Evolutionary conservation across 2,888 invertebrate species (phyloP).

Genomic region (Chloroclysta siterata): DNA sequence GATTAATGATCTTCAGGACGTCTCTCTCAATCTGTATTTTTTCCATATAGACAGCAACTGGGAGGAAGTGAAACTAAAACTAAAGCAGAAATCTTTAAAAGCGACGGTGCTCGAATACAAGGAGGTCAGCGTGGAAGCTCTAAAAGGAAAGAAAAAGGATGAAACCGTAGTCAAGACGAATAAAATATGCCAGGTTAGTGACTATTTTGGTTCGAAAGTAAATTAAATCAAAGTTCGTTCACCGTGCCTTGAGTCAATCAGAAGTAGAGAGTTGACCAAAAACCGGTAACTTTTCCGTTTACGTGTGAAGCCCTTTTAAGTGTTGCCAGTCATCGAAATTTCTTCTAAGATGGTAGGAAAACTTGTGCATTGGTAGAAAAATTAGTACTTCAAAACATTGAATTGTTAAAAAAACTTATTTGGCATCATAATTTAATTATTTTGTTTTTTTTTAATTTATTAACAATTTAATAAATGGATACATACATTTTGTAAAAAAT

Average conservation of each 20-base stretch:
- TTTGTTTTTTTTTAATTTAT: too few relatives aligned
- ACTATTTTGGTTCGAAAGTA: not conserved
- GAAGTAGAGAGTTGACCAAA: not conserved
- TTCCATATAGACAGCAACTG: constrained; percentile 66
- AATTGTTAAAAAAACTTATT: too few relatives aligned
- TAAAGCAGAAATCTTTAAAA: constrained; percentile 73
- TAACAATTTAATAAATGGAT: too few relatives aligned
- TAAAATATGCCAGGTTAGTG: constrained; percentile 78
- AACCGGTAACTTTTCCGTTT: constrained; percentile 23
- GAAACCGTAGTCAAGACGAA: constrained; percentile 73
- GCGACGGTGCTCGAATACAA: constrained; percentile 67
- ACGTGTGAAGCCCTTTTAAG: constrained; percentile 14
- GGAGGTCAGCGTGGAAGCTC: constrained; percentile 71
- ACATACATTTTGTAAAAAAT: too few relatives aligned
- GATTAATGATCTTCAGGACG: too few relatives aligned
- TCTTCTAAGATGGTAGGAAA: constrained; percentile 20
- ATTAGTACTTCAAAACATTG: too few relatives aligned
- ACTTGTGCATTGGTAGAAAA: too few relatives aligned
- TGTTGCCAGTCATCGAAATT: constrained; percentile 13
- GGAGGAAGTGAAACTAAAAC: constrained; percentile 63
- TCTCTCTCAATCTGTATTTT: not conserved
- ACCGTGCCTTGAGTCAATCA: too few relatives aligned
- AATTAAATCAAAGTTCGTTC: not conserved
- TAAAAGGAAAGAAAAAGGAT: constrained; percentile 79
- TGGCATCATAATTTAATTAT: too few relatives aligned